Percentiles rank a stretch among this genome's conserved stretches.
These are phyloP conservation scores for Caenorhabditis macrosperma DNA, from an alignment of 2,888 invertebrate genomes.

Conservation along the genomic window DNA sequence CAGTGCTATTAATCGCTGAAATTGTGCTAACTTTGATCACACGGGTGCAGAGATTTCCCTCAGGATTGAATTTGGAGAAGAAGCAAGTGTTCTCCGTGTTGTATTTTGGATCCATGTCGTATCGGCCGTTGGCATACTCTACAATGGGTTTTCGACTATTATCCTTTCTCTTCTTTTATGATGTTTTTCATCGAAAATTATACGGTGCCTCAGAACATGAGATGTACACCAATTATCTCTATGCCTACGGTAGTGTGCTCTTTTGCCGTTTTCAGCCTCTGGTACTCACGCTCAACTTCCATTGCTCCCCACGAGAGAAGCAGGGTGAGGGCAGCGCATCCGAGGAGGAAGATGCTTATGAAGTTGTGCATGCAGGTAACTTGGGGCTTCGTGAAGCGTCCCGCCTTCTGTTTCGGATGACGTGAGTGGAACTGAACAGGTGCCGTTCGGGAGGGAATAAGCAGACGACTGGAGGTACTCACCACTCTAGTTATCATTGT, in stretches of 20 bases:
- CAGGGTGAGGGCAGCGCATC: neutral
- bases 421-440: slow-evolving; percentile 15
- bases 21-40: neutral
- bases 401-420: neutral
- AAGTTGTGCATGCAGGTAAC: slow-evolving; percentile 5
- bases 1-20: neutral
- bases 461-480: neutral
- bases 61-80: neutral
- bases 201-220: too few relatives aligned
- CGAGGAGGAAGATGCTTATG: neutral
- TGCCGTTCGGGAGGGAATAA: neutral
- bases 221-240: neutral
- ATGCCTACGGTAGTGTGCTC: neutral
- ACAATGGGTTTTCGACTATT: neutral
- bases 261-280: too few relatives aligned
- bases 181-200: too few relatives aligned
- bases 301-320: slow-evolving; percentile 32
- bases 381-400: neutral
- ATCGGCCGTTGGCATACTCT: slow-evolving; percentile 22
- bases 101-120: neutral
- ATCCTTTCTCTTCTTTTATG: neutral
- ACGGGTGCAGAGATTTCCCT: neutral
- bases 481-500: slow-evolving; percentile 6
- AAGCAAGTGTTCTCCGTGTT: slow-evolving; percentile 21
- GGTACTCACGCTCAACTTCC: slow-evolving; percentile 20